Percentiles rank a stretch among this genome's conserved stretches.
phyloP scores from a whole-genome alignment of 1,140 invertebrate species.

The Mizuhopecten yessoensis region DNA sequence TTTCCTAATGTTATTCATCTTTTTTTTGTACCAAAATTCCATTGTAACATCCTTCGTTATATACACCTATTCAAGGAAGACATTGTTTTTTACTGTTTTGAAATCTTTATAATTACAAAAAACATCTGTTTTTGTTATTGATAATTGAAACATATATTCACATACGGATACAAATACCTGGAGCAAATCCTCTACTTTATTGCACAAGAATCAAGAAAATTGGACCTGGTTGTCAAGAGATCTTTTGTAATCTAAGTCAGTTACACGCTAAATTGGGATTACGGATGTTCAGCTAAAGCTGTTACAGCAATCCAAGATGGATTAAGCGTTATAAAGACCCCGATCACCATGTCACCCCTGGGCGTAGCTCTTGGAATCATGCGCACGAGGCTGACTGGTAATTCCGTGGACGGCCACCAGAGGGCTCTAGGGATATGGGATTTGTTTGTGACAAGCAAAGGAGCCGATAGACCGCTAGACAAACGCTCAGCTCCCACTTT shows the following conservation, averaged over 20 bases:
- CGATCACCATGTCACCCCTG: slow-evolving; percentile 12
- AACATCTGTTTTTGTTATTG: too few relatives aligned
- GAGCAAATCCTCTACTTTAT: background rate
- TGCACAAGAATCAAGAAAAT: background rate
- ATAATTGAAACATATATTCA: background rate
- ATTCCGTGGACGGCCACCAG: slow-evolving; percentile 29
- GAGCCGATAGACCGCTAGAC: slow-evolving; percentile 30
- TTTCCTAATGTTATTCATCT: too few relatives aligned
- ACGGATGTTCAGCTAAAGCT: slow-evolving; percentile 32
- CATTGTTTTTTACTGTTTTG: too few relatives aligned
- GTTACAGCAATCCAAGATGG: slow-evolving; percentile 32
- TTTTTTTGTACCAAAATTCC: too few relatives aligned
- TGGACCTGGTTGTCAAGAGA: slow-evolving; percentile 16
- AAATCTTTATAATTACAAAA: too few relatives aligned
- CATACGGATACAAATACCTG: background rate
- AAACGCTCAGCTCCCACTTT: slow-evolving; percentile 25
- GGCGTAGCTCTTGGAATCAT: slow-evolving; percentile 31
- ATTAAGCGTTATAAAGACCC: slow-evolving; percentile 38
- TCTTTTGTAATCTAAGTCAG: slow-evolving; percentile 32
- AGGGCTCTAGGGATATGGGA: slow-evolving; percentile 10
- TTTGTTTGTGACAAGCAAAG: slow-evolving; percentile 38
- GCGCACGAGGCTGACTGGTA: slow-evolving; percentile 29
- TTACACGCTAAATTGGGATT: slow-evolving; percentile 10
- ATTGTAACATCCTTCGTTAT: too few relatives aligned
- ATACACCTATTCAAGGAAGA: too few relatives aligned